Conservation (phyloP, 1,140 invertebrate species). For the Tetramorium alpestre region DNA sequence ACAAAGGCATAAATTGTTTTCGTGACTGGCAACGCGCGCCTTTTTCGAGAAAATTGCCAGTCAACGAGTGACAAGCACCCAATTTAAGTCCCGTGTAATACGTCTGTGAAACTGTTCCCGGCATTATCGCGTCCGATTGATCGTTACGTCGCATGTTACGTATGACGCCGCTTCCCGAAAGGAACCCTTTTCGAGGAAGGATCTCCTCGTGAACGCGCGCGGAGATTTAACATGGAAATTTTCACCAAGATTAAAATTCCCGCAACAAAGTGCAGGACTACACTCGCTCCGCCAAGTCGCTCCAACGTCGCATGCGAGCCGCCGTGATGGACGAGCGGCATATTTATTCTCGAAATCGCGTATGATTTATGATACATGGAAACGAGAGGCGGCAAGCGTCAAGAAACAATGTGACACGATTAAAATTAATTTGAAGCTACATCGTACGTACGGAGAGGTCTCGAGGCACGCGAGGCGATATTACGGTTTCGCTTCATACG, state of each 20-base stretch:
- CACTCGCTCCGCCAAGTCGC: neutral
- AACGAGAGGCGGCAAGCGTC: neutral
- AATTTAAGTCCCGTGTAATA: conserved; percentile 58
- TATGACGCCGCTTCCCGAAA: neutral
- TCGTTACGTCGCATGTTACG: conserved; percentile 20
- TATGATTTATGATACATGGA: conserved; percentile 38
- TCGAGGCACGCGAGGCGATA: neutral
- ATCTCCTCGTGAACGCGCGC: neutral
- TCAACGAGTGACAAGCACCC: conserved; percentile 70
- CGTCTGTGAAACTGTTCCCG: conserved; percentile 22
- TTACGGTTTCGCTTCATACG: neutral
- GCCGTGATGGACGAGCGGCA: conserved; percentile 41
- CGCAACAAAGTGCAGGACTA: neutral
- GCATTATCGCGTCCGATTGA: conserved; percentile 29
- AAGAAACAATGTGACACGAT: conserved; percentile 19
- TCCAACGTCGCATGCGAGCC: neutral
- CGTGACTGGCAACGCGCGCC: conserved; percentile 48
- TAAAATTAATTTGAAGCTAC: conserved; percentile 29
- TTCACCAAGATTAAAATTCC: conserved; percentile 41
- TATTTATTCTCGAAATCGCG: conserved; percentile 42
- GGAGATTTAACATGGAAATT: conserved; percentile 32
- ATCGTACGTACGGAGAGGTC: neutral
- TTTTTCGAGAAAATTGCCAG: conserved; percentile 69
- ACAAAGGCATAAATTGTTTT: conserved; percentile 67
- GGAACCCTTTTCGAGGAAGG: neutral